Conservation (phyloP, 2,888 invertebrate genomes). For the Andrena flavipes region DNA sequence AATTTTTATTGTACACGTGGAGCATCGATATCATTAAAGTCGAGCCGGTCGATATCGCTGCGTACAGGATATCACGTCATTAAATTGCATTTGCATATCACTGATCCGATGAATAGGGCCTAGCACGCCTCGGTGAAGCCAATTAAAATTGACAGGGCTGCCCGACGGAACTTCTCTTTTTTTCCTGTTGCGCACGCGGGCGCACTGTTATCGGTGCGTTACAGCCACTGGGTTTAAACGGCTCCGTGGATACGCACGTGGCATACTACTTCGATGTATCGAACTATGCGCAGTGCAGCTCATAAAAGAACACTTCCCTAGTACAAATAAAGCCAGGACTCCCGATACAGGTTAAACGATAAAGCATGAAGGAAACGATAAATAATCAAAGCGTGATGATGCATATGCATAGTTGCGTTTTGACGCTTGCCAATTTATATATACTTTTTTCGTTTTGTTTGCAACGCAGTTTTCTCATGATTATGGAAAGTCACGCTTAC, state of each 20-base stretch:
- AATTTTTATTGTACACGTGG: slow-evolving; percentile 56
- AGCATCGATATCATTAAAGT: slow-evolving; percentile 73
- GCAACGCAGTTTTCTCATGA: slow-evolving; percentile 45
- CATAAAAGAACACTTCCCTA: slow-evolving; percentile 60
- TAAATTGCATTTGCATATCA: slow-evolving; percentile 83
- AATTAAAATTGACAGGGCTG: slow-evolving; percentile 81
- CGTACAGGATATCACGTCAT: slow-evolving; percentile 80
- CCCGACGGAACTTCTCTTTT: slow-evolving; percentile 67
- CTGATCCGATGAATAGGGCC: slow-evolving; percentile 79
- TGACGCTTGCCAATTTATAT: slow-evolving; percentile 20
- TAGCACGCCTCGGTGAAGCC: slow-evolving; percentile 78
- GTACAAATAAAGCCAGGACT: slow-evolving; percentile 46
- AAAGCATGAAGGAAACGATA: slow-evolving; percentile 45
- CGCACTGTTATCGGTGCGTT: slow-evolving; percentile 74
- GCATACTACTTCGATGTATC: slow-evolving; percentile 57
- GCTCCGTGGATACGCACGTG: slow-evolving; percentile 63
- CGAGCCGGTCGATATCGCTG: slow-evolving; percentile 68
- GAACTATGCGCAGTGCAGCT: slow-evolving; percentile 31
- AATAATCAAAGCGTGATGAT: slow-evolving; percentile 65
- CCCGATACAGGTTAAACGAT: slow-evolving; percentile 41
- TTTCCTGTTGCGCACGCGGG: slow-evolving; percentile 46
- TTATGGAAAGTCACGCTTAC: slow-evolving; percentile 68
- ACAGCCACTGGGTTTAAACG: slow-evolving; percentile 69
- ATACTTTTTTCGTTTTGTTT: background rate
- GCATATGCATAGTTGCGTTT: slow-evolving; percentile 59